These are phyloP conservation scores for Eutolmus rufibarbis DNA, from an alignment of 2,888 invertebrate species.

Conservation along the genomic window DNA sequence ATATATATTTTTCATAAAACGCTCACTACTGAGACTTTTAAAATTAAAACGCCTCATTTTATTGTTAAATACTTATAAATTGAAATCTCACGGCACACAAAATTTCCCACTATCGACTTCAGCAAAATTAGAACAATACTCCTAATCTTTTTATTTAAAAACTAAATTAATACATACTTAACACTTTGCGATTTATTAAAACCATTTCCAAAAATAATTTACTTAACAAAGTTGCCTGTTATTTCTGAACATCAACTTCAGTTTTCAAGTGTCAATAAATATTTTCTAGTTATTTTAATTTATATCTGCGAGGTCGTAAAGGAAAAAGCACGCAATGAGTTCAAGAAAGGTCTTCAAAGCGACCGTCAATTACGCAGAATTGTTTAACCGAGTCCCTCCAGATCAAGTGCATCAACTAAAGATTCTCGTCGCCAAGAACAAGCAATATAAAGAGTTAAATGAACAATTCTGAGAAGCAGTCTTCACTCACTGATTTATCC, in stretches of 20 bases:
- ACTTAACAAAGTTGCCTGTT: background rate
- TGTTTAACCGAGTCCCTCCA: conserved; percentile 33
- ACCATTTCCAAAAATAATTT: background rate
- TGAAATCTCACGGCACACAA: background rate
- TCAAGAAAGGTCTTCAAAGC: background rate
- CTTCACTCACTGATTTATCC: background rate
- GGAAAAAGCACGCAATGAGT: background rate
- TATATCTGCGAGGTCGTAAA: background rate
- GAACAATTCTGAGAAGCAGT: background rate
- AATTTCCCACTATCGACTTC: background rate
- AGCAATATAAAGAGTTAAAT: conserved; percentile 40
- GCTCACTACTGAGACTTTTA: background rate
- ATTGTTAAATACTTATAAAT: background rate
- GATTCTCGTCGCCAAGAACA: background rate
- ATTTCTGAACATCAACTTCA: background rate
- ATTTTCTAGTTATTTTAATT: background rate
- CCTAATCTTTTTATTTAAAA: no score
- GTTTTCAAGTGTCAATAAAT: background rate
- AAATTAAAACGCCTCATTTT: background rate
- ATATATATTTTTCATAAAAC: background rate
- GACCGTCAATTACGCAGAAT: conserved; percentile 38
- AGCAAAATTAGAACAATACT: background rate
- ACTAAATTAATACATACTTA: no score
- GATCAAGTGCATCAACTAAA: conserved; percentile 1
- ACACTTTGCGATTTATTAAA: background rate